Conservation (phyloP, 2,797 vertebrate genomes). For the Hippocampus kuda region DNA sequence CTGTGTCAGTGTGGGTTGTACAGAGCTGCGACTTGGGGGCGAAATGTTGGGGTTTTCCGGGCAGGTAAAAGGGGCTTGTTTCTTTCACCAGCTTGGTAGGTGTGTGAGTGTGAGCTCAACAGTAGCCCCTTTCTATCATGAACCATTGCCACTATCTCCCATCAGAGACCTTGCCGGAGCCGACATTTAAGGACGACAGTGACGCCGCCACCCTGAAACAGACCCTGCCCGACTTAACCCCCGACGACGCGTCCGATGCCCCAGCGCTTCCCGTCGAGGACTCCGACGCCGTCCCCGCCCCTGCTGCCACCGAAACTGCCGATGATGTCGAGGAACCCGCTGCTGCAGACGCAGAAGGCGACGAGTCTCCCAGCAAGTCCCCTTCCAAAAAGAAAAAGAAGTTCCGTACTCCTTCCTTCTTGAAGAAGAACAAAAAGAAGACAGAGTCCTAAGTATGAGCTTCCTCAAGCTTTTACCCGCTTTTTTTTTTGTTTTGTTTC, state of each 20-base stretch:
- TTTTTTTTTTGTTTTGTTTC: constrained; percentile 6
- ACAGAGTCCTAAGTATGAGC: constrained; percentile 75
- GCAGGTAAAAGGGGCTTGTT: not conserved
- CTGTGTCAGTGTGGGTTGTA: not conserved
- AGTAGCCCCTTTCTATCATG: not conserved
- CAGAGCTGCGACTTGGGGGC: not conserved
- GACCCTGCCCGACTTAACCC: constrained; percentile 89
- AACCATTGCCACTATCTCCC: not conserved
- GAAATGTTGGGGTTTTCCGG: not conserved
- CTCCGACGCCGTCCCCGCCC: constrained; percentile 52
- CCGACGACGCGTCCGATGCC: constrained; percentile 84
- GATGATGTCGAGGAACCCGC: constrained; percentile 69
- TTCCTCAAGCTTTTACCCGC: not conserved
- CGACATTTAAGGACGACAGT: constrained; percentile 77
- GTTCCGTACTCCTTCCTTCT: constrained; percentile 97
- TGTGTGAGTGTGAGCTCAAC: not conserved
- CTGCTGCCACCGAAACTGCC: constrained; percentile 39
- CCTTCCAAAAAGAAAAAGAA: constrained; percentile 99
- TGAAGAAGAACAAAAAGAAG: constrained; percentile 99
- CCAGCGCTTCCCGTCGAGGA: constrained; percentile 68
- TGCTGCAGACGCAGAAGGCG: constrained; percentile 76
- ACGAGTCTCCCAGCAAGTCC: constrained; percentile 95
- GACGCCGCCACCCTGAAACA: constrained; percentile 89
- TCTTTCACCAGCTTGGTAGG: not conserved
- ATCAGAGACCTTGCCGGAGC: constrained; percentile 74